Percentiles rank a stretch among this genome's conserved stretches.
Evolutionary conservation across 2,888 invertebrate genomes (phyloP).

Genomic region (Uloborus plumipes): DNA sequence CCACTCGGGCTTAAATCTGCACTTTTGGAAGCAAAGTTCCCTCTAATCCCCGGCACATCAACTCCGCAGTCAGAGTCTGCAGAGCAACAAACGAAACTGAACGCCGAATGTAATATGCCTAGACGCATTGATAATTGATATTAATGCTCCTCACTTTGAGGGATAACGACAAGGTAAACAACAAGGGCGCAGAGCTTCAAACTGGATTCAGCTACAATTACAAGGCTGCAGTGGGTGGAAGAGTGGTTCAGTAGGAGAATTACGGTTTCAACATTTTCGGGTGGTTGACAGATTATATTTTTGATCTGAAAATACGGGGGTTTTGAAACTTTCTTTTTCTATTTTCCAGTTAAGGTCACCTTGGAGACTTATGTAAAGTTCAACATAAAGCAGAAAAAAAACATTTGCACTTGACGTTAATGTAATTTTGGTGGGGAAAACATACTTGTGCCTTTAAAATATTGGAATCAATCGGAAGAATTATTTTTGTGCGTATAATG

Average conservation of each 20-base stretch:
- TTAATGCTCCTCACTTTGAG: constrained; percentile 39
- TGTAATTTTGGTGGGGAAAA: no score
- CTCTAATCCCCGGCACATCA: constrained; percentile 23
- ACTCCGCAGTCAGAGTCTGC: neutral
- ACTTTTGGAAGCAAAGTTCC: neutral
- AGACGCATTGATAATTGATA: constrained; percentile 55
- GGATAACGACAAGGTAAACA: constrained; percentile 39
- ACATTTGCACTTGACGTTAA: no score
- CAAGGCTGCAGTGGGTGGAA: neutral
- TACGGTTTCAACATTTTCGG: neutral
- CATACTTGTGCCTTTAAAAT: no score
- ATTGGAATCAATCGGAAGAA: no score
- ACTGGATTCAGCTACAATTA: constrained; percentile 26
- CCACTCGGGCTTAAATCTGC: neutral
- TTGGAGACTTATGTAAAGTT: no score
- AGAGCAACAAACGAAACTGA: constrained; percentile 41
- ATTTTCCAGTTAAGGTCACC: no score
- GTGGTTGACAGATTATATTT: no score
- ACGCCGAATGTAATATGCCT: constrained; percentile 16
- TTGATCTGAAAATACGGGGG: no score
- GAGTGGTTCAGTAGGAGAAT: constrained; percentile 1
- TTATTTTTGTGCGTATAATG: no score
- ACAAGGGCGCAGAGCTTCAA: constrained; percentile 2
- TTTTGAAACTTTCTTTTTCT: no score
- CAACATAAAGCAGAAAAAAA: no score